Percentiles rank a stretch among this genome's conserved stretches.
phyloP scores from a whole-genome alignment of 2,888 invertebrate species.

The Oscheius sp. region DNA sequence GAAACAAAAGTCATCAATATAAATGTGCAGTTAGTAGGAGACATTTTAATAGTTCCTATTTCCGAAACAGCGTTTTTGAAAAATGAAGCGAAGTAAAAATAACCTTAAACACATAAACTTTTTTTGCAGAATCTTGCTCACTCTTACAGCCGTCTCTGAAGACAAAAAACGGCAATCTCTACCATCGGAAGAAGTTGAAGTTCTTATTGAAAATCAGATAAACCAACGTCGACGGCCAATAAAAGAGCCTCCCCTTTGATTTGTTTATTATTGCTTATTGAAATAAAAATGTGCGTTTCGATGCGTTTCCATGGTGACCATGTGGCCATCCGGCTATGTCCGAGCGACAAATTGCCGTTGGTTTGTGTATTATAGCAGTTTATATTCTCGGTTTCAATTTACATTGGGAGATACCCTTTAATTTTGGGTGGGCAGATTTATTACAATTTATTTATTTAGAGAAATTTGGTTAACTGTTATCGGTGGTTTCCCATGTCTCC shows the following conservation, averaged over 20 bases:
- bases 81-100: background rate
- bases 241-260: slow-evolving; percentile 28
- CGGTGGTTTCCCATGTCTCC: slow-evolving; percentile 9
- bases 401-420: slow-evolving; percentile 11
- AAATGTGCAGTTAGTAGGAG: background rate
- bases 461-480: background rate
- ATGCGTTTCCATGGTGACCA: slow-evolving; percentile 1
- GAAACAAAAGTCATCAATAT: background rate
- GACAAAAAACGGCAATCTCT: slow-evolving; percentile 1
- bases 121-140: background rate
- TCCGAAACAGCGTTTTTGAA: background rate
- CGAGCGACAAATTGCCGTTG: background rate
- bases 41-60: slow-evolving; percentile 8
- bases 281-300: background rate
- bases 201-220: background rate
- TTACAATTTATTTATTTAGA: background rate
- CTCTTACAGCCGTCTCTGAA: background rate
- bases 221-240: slow-evolving; percentile 3
- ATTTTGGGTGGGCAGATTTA: slow-evolving; percentile 2
- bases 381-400: background rate
- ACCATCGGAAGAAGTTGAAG: slow-evolving; percentile 14
- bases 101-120: no score
- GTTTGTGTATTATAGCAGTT: background rate
- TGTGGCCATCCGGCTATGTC: slow-evolving; percentile 1
- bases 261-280: background rate